Evolutionary conservation across 1,140 invertebrate species (phyloP).

Genomic region (Meteorus sp.): DNA sequence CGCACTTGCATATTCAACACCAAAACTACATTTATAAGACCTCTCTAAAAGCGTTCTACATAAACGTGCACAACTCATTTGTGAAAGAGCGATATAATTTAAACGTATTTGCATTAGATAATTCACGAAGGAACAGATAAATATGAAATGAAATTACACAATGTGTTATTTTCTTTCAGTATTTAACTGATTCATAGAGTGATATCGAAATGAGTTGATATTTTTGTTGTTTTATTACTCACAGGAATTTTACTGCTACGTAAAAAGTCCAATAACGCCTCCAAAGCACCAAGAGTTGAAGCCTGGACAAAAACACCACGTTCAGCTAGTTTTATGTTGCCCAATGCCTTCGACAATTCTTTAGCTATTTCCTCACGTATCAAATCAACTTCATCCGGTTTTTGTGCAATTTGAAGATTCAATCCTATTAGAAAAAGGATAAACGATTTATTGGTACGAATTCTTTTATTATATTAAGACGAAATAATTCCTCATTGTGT

Average conservation of each 20-base stretch:
- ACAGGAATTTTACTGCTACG: conserved; percentile 94
- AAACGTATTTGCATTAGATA: no score
- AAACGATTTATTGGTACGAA: conserved; percentile 2
- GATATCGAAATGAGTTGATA: no score
- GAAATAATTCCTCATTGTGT: neutral
- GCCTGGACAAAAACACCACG: conserved; percentile 98
- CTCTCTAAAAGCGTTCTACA: neutral
- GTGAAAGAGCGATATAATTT: no score
- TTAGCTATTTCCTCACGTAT: conserved; percentile 77
- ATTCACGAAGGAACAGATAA: neutral
- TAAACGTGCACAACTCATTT: neutral
- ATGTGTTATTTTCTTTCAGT: neutral
- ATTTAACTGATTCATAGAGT: no score
- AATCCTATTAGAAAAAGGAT: conserved; percentile 60
- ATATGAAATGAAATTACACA: neutral
- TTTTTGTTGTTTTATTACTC: conserved; percentile 50
- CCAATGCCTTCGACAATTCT: conserved; percentile 85
- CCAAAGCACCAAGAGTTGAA: conserved; percentile 96
- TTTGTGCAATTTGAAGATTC: conserved; percentile 86
- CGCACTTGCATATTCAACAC: conserved; percentile 19
- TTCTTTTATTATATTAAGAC: conserved; percentile 17
- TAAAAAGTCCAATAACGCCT: conserved; percentile 96
- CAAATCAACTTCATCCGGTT: conserved; percentile 89
- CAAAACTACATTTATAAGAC: conserved; percentile 12
- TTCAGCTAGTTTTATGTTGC: conserved; percentile 87